Conservation (phyloP, 2,888 invertebrate species). For the Julus scandinavius region DNA sequence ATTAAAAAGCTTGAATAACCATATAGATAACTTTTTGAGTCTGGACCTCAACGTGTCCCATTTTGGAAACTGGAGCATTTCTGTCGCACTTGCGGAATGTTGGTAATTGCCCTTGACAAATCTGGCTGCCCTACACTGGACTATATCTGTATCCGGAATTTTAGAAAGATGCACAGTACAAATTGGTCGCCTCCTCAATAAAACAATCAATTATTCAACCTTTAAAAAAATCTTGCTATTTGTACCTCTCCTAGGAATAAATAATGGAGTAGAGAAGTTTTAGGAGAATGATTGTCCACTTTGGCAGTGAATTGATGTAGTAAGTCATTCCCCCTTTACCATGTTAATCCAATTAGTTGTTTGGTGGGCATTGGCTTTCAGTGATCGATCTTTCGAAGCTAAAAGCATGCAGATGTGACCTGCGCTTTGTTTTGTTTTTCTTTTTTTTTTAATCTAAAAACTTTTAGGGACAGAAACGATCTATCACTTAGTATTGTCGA, state of each 20-base stretch:
- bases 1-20: no score
- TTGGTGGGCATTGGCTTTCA: neutral
- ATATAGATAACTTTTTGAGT: no score
- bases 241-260: neutral
- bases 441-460: neutral
- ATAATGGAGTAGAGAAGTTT: neutral
- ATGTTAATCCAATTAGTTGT: neutral
- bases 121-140: no score
- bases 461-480: neutral
- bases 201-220: no score
- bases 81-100: no score
- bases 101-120: no score
- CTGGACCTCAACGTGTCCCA: no score
- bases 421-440: neutral
- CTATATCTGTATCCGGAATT: no score
- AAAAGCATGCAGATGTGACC: neutral
- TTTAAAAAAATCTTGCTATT: no score
- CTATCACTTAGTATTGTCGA: neutral
- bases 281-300: neutral
- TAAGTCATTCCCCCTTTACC: neutral
- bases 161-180: no score
- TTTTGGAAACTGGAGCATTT: no score
- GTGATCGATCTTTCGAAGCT: neutral
- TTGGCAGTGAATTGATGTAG: neutral
- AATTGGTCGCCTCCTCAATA: no score